Evolutionary conservation across 1,140 invertebrate species (phyloP).

Genomic region (Leptinotarsa defecta): DNA sequence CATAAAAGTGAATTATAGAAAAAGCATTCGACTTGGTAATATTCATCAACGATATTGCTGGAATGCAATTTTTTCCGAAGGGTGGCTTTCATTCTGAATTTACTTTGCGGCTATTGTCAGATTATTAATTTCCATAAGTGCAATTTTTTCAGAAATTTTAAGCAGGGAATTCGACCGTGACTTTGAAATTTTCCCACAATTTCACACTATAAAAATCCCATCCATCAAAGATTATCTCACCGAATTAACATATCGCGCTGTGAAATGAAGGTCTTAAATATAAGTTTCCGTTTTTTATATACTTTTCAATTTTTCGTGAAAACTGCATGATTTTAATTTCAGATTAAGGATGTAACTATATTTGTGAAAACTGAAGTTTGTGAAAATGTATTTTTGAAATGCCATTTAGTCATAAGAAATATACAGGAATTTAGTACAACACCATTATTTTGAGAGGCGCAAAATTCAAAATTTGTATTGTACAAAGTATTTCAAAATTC

Average conservation of each 20-base stretch:
- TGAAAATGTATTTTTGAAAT: background rate
- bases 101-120: too few relatives aligned
- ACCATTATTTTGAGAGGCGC: background rate
- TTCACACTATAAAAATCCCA: too few relatives aligned
- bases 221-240: background rate
- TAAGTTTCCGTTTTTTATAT: background rate
- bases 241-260: background rate
- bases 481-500: background rate
- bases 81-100: too few relatives aligned
- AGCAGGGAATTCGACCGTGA: too few relatives aligned
- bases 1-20: too few relatives aligned
- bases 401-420: background rate
- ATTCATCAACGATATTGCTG: too few relatives aligned
- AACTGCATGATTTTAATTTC: too few relatives aligned
- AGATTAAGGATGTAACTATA: background rate
- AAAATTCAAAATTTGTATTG: conserved; percentile 13
- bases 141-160: too few relatives aligned
- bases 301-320: background rate
- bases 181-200: too few relatives aligned
- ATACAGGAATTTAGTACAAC: background rate
- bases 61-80: too few relatives aligned
- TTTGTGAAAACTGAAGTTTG: background rate
- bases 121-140: too few relatives aligned
- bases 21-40: too few relatives aligned
- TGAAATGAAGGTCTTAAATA: background rate